Evolutionary conservation across 1,140 invertebrate species (phyloP), one percentile per base, ranked within the genome.

Genomic region (Antheraea mylitta): DNA sequence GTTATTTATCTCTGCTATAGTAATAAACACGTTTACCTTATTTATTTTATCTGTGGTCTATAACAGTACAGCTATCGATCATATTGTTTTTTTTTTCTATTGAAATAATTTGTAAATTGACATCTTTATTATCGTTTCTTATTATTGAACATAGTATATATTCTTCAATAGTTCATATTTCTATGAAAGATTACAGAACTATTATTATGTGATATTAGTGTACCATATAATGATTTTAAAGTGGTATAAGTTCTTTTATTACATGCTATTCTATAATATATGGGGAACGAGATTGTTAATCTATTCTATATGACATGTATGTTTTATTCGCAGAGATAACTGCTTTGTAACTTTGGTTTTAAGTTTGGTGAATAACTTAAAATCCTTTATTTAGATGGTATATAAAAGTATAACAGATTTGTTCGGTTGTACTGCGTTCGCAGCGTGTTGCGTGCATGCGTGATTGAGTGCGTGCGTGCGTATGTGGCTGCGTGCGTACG

Each of bases 141-240:
- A 53, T 53, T 53, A 53, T 6, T 42, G 11, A 42, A 11, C 16
- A 53, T 53, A 53, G 45, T 53, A 53, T 53, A 6, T 53, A 53
- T 53, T 53, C 45, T 53, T 53, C 7, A n/a, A 53, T 53, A 53
- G 45, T 53, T 53, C 45, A 53, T 53, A 53, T 53, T 10, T 53
- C 45, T 16, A 53, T 53, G 9, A 13, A 53, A 53, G 45, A 53
- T 53, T 53, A 53, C 45, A 53, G 45, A 53, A 53, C 45, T 53
- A 53, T 53, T 16, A 53, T n/a, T 53, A 53, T 53, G 45, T 53
- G 45, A 53, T 53, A 53, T 53, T 53, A 53, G 45, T 16, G 45
- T 53, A 53, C 45, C 45, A 53, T 53, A 53, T 53, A 53, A 53
- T 53, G 16, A 53, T n/a, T 53, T 53, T 53, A 53, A 16, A 42